Evolutionary conservation across 2,888 invertebrate genomes (phyloP).

Genomic region (Leucophenga montana): DNA sequence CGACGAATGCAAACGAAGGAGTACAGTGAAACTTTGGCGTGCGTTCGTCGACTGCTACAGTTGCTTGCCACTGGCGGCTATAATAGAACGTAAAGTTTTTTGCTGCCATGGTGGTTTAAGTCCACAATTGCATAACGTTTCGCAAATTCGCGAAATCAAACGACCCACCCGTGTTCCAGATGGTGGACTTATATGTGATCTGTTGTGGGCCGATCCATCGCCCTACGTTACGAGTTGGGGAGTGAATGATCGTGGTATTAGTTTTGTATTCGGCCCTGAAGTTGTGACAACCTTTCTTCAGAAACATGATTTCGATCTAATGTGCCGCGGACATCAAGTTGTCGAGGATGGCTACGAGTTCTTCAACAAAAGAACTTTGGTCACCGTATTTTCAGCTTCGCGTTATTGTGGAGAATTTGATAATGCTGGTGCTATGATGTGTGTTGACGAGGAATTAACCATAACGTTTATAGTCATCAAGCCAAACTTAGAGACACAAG

Average conservation of each 20-base stretch:
- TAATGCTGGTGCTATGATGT: slow-evolving; percentile 94
- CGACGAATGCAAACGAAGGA: background rate
- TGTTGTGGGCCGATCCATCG: slow-evolving; percentile 96
- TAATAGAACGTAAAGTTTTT: background rate
- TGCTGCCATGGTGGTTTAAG: slow-evolving; percentile 3
- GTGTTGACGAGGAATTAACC: slow-evolving; percentile 96
- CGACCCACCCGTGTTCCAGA: slow-evolving; percentile 85
- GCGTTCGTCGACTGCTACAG: background rate
- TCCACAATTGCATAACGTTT: background rate
- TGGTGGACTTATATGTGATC: slow-evolving; percentile 92
- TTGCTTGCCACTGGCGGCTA: background rate
- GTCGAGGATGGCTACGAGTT: slow-evolving; percentile 96
- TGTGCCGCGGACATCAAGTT: slow-evolving; percentile 97
- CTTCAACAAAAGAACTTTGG: slow-evolving; percentile 94
- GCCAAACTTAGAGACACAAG: too few species aligned
- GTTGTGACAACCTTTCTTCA: slow-evolving; percentile 73
- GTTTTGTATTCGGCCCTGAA: slow-evolving; percentile 98
- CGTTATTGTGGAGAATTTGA: slow-evolving; percentile 81
- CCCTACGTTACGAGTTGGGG: slow-evolving; percentile 98
- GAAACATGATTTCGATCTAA: slow-evolving; percentile 97
- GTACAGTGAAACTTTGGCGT: background rate
- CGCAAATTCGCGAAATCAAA: background rate
- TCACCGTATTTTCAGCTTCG: slow-evolving; percentile 88
- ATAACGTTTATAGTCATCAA: slow-evolving; percentile 81
- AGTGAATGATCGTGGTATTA: slow-evolving; percentile 97